Base-by-base conservation (phyloP, 1,140 invertebrate species). In the Whitmania pigra region DNA sequence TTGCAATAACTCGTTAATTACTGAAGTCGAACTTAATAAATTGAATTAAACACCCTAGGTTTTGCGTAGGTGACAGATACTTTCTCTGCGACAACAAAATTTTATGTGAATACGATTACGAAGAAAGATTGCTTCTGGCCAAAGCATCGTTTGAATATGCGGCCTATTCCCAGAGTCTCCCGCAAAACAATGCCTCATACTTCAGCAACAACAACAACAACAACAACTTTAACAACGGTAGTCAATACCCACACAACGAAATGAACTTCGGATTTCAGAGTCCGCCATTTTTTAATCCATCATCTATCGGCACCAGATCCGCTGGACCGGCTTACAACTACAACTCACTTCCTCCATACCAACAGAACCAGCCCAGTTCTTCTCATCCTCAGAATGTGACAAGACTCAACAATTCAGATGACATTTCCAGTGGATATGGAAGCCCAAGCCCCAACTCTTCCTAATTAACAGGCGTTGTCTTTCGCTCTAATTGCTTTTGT, bases 41-140 rank as follows among this genome's bases (percentile, higher is more conserved):
- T 11, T 11, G 13, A 49, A 49, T 49, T 49, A 5, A 49, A 49
- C 43, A 49, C 13, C 43, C n/a, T 54, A 94, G 92, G 86, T 95
- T 95, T 85, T 95, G 92, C 83, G 91, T 95, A 7, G 92, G 92
- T 5, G 92, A 95, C 80, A 86, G 89, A 77, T 95, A 93, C 82
- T 94, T 92, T 81, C 82, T 94, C 75, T 92, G 89, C 82, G 91
- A 94, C 82, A 94, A 93, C 84, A 92, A 92, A 83, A 93, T 95
- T 75, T 86, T 94, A 1, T 95, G 92, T 83, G 90, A 94, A 80
- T 92, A 92, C 81, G 92, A 95, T 82, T 94, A 94, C 83, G 90
- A 94, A 81, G 92, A 94, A 81, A 83, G 90, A 31, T 40, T 70
- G 67, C 29, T 43, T 25, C 40, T 68, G n/a, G 67, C 67, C 67